phyloP scores from a whole-genome alignment of 2,113 vertebrate genomes.

The Salvelinus fontinalis region DNA sequence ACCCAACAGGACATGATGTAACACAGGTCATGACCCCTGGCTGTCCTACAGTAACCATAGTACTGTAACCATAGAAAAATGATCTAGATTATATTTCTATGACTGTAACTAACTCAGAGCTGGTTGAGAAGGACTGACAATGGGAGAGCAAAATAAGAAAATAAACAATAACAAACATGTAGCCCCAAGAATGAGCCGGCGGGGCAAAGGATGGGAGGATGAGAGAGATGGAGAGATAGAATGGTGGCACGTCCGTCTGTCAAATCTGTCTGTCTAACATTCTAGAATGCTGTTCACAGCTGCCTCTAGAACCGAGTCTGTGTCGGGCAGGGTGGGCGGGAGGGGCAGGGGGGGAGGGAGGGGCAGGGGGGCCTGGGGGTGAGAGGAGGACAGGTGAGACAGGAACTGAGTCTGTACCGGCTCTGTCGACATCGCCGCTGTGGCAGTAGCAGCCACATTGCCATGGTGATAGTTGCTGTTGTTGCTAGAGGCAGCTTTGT shows the following conservation, averaged over 20 bases:
- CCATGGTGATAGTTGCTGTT: slow-evolving; percentile 42
- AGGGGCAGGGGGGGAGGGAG: slow-evolving; percentile 78
- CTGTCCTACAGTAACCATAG: not conserved
- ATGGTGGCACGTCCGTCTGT: slow-evolving; percentile 19
- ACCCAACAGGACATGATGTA: slow-evolving; percentile 26
- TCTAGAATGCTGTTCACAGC: slow-evolving; percentile 99
- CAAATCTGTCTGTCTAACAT: slow-evolving; percentile 80
- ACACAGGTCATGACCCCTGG: slow-evolving; percentile 7
- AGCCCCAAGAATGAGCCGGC: slow-evolving; percentile 26
- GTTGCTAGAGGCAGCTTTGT: slow-evolving; percentile 35
- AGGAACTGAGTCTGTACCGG: slow-evolving; percentile 49
- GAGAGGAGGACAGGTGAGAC: slow-evolving; percentile 44
- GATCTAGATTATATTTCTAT: too few species aligned
- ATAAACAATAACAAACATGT: slow-evolving; percentile 1
- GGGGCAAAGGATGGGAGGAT: not conserved
- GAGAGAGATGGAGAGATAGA: slow-evolving; percentile 10
- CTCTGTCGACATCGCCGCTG: slow-evolving; percentile 37
- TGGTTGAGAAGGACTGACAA: not conserved
- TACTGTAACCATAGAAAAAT: too few species aligned
- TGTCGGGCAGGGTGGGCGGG: slow-evolving; percentile 83
- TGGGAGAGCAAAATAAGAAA: not conserved
- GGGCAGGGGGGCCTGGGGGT: slow-evolving; percentile 66
- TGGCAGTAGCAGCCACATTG: slow-evolving; percentile 34
- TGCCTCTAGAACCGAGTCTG: slow-evolving; percentile 96
- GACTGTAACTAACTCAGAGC: too few species aligned